Evolutionary conservation across 2,888 invertebrate genomes (phyloP).

Genomic region (Phyllotreta striolata): DNA sequence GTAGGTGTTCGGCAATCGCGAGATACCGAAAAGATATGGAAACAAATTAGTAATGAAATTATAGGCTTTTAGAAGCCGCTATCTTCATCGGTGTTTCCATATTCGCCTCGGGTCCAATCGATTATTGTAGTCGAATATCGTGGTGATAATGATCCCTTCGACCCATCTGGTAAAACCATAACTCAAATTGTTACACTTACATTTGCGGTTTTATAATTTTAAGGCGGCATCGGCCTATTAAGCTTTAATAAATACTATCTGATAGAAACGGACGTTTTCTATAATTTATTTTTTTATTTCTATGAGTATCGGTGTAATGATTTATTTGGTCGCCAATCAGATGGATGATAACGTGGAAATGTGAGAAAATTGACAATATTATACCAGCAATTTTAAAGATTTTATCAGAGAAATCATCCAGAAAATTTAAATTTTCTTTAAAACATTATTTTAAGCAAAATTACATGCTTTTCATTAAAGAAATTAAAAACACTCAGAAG

Average conservation of each 20-base stretch:
- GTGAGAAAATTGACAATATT: conserved; percentile 21
- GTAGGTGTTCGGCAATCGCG: conserved; percentile 42
- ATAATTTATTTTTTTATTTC: conserved; percentile 36
- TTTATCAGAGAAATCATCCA: too few species aligned
- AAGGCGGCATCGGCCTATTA: conserved; percentile 53
- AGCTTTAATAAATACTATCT: conserved; percentile 52
- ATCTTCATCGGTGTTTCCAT: conserved; percentile 45
- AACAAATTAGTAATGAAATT: conserved; percentile 62
- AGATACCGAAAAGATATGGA: conserved; percentile 58
- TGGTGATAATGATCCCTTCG: conserved; percentile 55
- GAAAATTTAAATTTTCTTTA: too few species aligned
- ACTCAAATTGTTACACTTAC: conserved; percentile 59
- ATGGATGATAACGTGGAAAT: conserved; percentile 17
- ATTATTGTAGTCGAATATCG: conserved; percentile 59
- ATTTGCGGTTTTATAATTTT: conserved; percentile 59
- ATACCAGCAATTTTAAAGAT: background rate
- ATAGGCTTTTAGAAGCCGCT: conserved; percentile 62
- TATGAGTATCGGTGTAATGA: conserved; percentile 21
- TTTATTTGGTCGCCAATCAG: conserved; percentile 13
- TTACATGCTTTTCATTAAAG: too few species aligned
- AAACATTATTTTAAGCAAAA: too few species aligned
- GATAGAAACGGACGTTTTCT: conserved; percentile 42
- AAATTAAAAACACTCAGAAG: too few species aligned
- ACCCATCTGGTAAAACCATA: conserved; percentile 57
- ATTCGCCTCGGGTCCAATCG: conserved; percentile 60